A percentile compares a stretch with the other conserved stretches of the same genome.
These are phyloP conservation scores for Tridacna crocea DNA, from an alignment of 2,888 invertebrate species.

Conservation along the genomic window DNA sequence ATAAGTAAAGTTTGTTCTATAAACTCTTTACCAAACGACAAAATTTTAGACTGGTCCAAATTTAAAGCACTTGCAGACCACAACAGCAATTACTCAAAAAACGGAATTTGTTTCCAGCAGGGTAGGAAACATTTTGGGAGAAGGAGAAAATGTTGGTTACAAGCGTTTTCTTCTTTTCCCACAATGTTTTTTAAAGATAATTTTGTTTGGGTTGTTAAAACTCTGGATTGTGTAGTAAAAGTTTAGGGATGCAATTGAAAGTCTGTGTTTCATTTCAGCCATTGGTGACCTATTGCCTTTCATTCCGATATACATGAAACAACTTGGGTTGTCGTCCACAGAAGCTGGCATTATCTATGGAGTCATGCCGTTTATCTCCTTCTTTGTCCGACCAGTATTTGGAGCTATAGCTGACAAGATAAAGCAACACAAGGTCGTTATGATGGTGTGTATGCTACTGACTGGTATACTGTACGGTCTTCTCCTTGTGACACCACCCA, in stretches of 20 bases:
- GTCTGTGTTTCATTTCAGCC: slow-evolving; percentile 86
- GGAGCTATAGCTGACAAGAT: slow-evolving; percentile 92
- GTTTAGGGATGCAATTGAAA: background rate
- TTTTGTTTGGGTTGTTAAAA: background rate
- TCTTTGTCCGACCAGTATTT: slow-evolving; percentile 91
- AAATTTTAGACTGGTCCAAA: too few relatives aligned
- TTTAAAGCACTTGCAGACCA: too few relatives aligned
- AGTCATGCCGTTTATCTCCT: slow-evolving; percentile 91
- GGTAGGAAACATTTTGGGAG: too few relatives aligned
- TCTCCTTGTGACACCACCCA: slow-evolving; percentile 86
- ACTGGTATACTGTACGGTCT: slow-evolving; percentile 93
- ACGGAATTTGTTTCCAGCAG: too few relatives aligned
- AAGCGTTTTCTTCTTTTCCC: too few relatives aligned
- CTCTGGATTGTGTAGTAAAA: background rate
- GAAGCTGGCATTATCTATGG: slow-evolving; percentile 92
- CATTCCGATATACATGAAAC: slow-evolving; percentile 91
- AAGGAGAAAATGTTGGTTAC: too few relatives aligned
- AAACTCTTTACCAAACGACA: too few relatives aligned
- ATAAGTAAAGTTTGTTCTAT: too few relatives aligned
- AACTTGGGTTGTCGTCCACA: slow-evolving; percentile 89
- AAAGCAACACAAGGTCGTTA: slow-evolving; percentile 92
- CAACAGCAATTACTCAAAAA: too few relatives aligned
- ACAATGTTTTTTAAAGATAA: too few relatives aligned
- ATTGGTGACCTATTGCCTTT: slow-evolving; percentile 93
- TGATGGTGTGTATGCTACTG: slow-evolving; percentile 90